Base-by-base conservation (phyloP, 2,113 vertebrate species). In the Pterocles burchelli region DNA sequence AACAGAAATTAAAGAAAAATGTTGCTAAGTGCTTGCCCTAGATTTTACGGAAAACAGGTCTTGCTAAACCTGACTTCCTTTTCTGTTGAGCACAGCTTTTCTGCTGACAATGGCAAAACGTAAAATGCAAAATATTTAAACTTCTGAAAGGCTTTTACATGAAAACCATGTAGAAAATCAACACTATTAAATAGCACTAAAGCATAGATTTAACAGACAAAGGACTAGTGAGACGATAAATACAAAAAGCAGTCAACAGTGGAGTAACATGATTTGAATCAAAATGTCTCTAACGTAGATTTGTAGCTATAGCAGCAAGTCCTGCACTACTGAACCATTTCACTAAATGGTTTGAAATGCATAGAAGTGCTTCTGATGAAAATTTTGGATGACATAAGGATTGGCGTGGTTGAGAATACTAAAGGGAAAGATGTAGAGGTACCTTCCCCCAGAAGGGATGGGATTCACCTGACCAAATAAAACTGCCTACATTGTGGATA, bases 11-110 rank as follows among this genome's bases (percentile, higher is more conserved):
- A 58, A 84, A 88, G 19, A 61, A 75, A 68, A 63, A 52, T 71
- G 2, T 38, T 88, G 10, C 15, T 52, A 72, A 90, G 11, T 83
- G 8, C 19, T 88, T 94, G 55, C 51, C 57, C 63, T 75, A 83
- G 67, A 85, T 90, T 90, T 90, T 71, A 66, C 25, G 52, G 72
- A 83, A 91, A 94, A 85, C 43, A 73, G 28, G 29, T 63, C 75
- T 71, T 63, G 24, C 43, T 83, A 91, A 93, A 86, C 38, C 55
- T 63, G 51, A 86, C 74, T 67, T 67, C 29, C 52, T 63, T 14
- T 52, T 78, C 66, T 83, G 34, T 54, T 74, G n/a, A 77, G 22
- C 0, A 0, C 36, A 62, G 28, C 28, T 31, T 48, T 96, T 85
- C n/a, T 34, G 15, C 25, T 92, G 51, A 74, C 48, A 94, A 80